Evolutionary conservation across 2,888 invertebrate species (phyloP).

Genomic region (Pollenia amentaria): DNA sequence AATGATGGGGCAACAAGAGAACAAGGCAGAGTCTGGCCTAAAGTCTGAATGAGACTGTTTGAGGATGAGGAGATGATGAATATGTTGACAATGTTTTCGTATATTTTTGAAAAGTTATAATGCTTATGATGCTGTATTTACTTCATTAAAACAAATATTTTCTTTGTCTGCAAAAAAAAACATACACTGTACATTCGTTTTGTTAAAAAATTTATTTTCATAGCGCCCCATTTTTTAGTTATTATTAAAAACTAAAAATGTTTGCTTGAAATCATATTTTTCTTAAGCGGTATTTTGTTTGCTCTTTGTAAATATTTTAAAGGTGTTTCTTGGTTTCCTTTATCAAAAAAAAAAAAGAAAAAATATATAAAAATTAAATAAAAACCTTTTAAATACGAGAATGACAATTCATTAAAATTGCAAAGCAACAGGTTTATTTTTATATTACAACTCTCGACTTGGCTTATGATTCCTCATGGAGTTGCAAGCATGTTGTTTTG

Average conservation of each 20-base stretch:
- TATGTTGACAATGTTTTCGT: constrained; percentile 57
- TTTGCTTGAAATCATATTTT: constrained; percentile 22
- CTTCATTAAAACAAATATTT: constrained; percentile 63
- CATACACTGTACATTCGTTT: constrained; percentile 7
- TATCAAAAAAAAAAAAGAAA: constrained; percentile 18
- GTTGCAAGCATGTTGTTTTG: constrained; percentile 5
- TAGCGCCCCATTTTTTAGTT: background rate
- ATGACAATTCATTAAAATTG: constrained; percentile 71
- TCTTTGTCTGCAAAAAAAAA: constrained; percentile 29
- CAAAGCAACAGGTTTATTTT: constrained; percentile 68
- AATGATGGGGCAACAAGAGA: constrained; percentile 35
- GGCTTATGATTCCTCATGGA: constrained; percentile 9
- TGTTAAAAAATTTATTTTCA: constrained; percentile 1
- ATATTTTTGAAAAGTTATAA: constrained; percentile 39
- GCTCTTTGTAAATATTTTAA: constrained; percentile 50
- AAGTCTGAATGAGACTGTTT: background rate
- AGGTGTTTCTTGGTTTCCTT: constrained; percentile 46
- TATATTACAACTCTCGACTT: background rate
- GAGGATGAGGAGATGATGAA: constrained; percentile 21
- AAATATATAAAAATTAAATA: constrained; percentile 49
- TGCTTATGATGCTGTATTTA: constrained; percentile 27
- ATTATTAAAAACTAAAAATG: background rate
- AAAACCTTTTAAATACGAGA: constrained; percentile 58
- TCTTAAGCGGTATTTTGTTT: constrained; percentile 42
- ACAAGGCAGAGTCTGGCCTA: background rate